phyloP scores from a whole-genome alignment of 92 coral and sea anemone genomes.

The Porites evermanni region DNA sequence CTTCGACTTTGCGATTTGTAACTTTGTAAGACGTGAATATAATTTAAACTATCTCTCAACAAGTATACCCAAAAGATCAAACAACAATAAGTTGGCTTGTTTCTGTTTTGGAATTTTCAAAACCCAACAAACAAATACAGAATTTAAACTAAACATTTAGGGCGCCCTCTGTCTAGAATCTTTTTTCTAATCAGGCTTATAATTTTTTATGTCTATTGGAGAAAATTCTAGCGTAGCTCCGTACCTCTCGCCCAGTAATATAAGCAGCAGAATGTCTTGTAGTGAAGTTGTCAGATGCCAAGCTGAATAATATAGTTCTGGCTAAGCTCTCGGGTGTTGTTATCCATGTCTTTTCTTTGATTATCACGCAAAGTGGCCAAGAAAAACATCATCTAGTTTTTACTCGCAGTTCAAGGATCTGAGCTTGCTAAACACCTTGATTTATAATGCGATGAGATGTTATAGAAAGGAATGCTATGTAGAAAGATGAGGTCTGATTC shows the following conservation, averaged over 20 bases:
- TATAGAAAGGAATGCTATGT: no score
- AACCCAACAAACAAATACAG: neutral
- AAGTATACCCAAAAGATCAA: neutral
- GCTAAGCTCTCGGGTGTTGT: neutral
- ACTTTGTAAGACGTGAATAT: no score
- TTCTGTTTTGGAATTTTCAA: neutral
- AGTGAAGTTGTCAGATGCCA: slow-evolving; percentile 26
- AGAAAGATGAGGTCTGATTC: no score
- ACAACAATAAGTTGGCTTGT: neutral
- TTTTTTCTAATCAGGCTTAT: neutral
- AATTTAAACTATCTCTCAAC: no score
- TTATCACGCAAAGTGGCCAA: neutral
- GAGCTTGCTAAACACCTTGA: no score
- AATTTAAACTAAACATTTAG: neutral
- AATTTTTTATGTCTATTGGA: neutral
- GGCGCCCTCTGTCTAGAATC: slow-evolving; percentile 9
- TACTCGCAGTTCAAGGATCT: neutral
- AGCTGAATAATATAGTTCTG: neutral
- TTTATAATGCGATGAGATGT: neutral
- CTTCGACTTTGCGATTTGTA: no score
- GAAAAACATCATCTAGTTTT: neutral
- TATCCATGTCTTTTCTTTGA: no score
- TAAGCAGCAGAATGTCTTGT: neutral
- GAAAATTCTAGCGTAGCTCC: slow-evolving; percentile 8
- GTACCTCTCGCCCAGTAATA: neutral